Base-by-base conservation (phyloP, 2,797 vertebrate species). In the Phrynocephalus guinanensis region DNA sequence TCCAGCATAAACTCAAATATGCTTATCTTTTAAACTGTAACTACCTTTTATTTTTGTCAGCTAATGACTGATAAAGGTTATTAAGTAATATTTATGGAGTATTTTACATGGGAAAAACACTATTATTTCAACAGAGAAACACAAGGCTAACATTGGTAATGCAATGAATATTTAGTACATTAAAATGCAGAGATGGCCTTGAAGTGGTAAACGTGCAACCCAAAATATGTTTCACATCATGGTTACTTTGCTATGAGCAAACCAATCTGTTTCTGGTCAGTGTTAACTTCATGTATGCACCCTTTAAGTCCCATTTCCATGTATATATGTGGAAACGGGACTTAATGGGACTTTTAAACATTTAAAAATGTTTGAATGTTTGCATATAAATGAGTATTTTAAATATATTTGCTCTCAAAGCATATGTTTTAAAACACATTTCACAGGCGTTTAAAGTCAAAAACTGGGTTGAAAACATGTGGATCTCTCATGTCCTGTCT, bases 41-140 rank as follows among this genome's bases (percentile, higher is more conserved):
- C 6, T 86, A 6, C 26, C 6, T 87, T 89, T 90, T 88, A 10
- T 87, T 26, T 88, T 93, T 90, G 88, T 67, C 88, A 87, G 18
- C 70, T 26, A 87, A 6, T 87, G 48, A 87, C 0, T 82, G 72
- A 87, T 86, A 79, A 8, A 0, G 67, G 87, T 90, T 85, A 87
- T 24, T n/a, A 79, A 60, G 48, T 79, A 87, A 71, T 78, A 77
- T 91, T 80, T 75, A 1, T 81, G 22, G 70, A 92, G 11, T 75
- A 38, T 78, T 88, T 56, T 60, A 81, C 11, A 11, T 83, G 18
- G 8, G 76, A 87, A 87, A 82, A 83, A 26, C 28, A 85, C 66
- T 90, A 84, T 4, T 90, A 15, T 15, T 89, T 38, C 16, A 88
- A 15, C 50, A n/a, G 60, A 67, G 82, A 79, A 83, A 85, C 76